Evolutionary conservation across 2,113 vertebrate genomes (phyloP), one percentile per base, ranked within the genome.

Genomic region (Pitta sordida): DNA sequence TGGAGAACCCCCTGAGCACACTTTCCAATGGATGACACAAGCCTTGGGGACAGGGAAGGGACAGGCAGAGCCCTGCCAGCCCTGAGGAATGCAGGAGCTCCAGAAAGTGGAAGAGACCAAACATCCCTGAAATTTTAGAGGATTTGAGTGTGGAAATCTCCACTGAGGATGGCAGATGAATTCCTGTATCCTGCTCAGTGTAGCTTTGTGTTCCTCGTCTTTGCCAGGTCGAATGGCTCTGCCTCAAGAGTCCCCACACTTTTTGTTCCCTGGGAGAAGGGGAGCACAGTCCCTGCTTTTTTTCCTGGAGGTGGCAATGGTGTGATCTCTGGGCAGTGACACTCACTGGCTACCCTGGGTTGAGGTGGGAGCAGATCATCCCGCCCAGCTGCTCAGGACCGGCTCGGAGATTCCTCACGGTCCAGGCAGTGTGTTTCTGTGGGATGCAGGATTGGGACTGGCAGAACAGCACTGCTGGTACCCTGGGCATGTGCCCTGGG

Each of bases 381-480:
- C 62, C 41, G 3, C 18, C n/a, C 17, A 4, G 55, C 60, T 21
- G 44, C 58, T 71, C 23, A 1, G 14, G 59, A 19, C 30, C 0
- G 0, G 63, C 21, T 29, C 32, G 1, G 6, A 48, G 52, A 18
- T 4, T 39, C 26, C 8, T 59, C 1, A 0, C 0, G 6, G n/a
- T 14, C 8, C 65, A 13, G 32, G 30, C 32, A 39, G 27, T 0
- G 0, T 1, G 0, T 37, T 71, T 32, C 0, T 58, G n/a, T 48
- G 56, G 56, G 81, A 36, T 43, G 26, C 0, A 6, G 76, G 48
- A 23, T 3, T 18, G 56, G 63, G 37, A 44, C 19, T 1, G 10
- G 52, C 29, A n/a, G 43, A 75, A 30, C 3, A 18, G 22, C 1
- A 0, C 17, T 34, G 52, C 30, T 76, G 48, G 48, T 18, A 29